Percentiles rank a stretch among this genome's conserved stretches.
These are phyloP conservation scores for Caenorhabditis tropicalis DNA, from an alignment of 1,140 invertebrate genomes.

Conservation along the genomic window DNA sequence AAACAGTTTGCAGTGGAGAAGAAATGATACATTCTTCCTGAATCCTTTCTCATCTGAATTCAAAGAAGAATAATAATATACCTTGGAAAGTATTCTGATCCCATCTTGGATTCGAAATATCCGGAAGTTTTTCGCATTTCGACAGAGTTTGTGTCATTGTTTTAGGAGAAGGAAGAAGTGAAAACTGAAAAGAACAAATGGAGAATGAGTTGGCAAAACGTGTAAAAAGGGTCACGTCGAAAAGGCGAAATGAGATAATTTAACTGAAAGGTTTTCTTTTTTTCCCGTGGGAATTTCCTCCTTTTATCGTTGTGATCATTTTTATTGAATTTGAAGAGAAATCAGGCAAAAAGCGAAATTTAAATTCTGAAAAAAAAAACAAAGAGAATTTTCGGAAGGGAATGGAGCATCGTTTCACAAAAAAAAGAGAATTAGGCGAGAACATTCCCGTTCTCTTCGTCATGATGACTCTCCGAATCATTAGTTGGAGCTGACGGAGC, in stretches of 20 bases:
- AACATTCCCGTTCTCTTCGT: too few species aligned
- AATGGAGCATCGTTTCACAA: too few species aligned
- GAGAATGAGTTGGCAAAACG: neutral
- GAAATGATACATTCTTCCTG: slow-evolving; percentile 84
- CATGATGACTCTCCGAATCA: too few species aligned
- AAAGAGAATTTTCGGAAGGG: too few species aligned
- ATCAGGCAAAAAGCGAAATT: neutral
- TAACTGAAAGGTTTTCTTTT: neutral
- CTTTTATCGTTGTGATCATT: neutral
- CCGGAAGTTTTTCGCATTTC: slow-evolving; percentile 36
- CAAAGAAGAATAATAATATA: neutral
- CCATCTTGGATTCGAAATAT: slow-evolving; percentile 89
- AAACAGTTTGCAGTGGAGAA: slow-evolving; percentile 92
- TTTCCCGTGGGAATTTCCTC: neutral
- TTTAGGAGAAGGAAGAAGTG: neutral
- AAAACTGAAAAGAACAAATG: neutral
- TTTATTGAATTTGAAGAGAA: neutral
- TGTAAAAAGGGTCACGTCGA: neutral
- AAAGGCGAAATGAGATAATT: slow-evolving; percentile 20
- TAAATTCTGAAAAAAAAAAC: too few species aligned
- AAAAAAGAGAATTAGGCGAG: too few species aligned
- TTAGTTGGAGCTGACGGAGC: too few species aligned
- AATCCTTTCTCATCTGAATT: neutral
- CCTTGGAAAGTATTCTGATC: slow-evolving; percentile 90
- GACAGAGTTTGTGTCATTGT: neutral